Evolutionary conservation across 2,797 vertebrate species (phyloP).

Genomic region (Lates japonicus): DNA sequence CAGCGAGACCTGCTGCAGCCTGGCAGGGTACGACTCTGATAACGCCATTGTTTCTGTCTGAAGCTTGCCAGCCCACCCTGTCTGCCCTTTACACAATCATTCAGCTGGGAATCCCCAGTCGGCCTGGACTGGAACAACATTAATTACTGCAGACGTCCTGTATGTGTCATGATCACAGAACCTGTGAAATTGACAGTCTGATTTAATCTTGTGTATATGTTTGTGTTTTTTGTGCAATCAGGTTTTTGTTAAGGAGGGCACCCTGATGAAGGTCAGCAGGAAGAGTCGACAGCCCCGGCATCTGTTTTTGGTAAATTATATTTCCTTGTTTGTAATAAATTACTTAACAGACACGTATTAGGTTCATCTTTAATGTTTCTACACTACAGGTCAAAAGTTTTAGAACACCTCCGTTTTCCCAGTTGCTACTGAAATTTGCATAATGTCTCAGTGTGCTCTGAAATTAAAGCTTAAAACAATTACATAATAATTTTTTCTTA

Average conservation of each 20-base stretch:
- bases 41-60: constrained; percentile 79
- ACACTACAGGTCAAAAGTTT: too few relatives aligned
- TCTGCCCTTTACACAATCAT: constrained; percentile 70
- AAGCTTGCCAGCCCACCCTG: constrained; percentile 58
- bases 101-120: constrained; percentile 71
- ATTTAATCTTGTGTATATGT: neutral
- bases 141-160: constrained; percentile 35
- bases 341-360: neutral
- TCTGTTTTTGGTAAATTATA: constrained; percentile 93
- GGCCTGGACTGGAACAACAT: constrained; percentile 41
- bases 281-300: constrained; percentile 93
- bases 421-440: too few relatives aligned
- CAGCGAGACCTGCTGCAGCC: constrained; percentile 92
- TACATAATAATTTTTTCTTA: too few relatives aligned
- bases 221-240: constrained; percentile 59
- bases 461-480: too few relatives aligned
- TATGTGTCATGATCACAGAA: constrained; percentile 32
- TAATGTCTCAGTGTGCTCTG: too few relatives aligned
- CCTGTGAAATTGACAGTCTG: constrained; percentile 5
- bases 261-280: constrained; percentile 94
- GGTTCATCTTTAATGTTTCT: constrained; percentile 20
- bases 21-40: constrained; percentile 91
- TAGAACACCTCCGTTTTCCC: too few relatives aligned
- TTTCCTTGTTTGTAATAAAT: constrained; percentile 48
- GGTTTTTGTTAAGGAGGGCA: constrained; percentile 91